A percentile compares a stretch with the other conserved stretches of the same genome.
Conservation (phyloP, 2,113 vertebrate genomes). For the Neomonachus schauinslandi region DNA sequence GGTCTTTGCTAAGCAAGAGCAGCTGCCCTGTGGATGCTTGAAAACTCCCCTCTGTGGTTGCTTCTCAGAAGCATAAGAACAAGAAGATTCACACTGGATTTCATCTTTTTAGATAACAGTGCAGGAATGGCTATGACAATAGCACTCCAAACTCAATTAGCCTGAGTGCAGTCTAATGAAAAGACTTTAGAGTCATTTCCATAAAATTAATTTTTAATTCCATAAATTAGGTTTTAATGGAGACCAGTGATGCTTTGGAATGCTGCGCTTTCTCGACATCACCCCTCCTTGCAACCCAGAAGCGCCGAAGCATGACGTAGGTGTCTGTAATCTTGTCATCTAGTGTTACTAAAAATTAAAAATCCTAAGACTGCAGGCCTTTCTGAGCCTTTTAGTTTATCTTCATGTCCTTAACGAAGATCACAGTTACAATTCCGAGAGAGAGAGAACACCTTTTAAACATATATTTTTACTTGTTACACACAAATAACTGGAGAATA, state of each 20-base stretch:
- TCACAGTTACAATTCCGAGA: neutral
- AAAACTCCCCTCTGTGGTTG: neutral
- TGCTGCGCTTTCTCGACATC: neutral
- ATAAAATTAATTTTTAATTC: constrained; percentile 77
- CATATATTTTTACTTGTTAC: neutral
- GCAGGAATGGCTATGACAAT: neutral
- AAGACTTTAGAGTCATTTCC: constrained; percentile 62
- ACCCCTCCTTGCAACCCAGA: neutral
- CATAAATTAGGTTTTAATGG: constrained; percentile 65
- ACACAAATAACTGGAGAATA: neutral
- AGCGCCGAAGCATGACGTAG: neutral
- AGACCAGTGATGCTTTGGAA: constrained; percentile 15
- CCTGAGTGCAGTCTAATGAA: constrained; percentile 53
- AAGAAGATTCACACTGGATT: neutral
- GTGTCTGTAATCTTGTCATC: neutral
- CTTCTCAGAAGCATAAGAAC: neutral
- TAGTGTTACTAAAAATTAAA: neutral
- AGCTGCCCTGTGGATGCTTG: neutral
- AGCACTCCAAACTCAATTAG: constrained; percentile 66
- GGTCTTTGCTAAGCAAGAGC: neutral
- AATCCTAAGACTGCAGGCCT: neutral
- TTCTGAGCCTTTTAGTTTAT: neutral
- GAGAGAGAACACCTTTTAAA: neutral
- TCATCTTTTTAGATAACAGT: constrained; percentile 34
- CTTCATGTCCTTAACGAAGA: neutral